Base-by-base conservation (phyloP, 2,888 invertebrate genomes). In the Aphidoletes aphidimyza region DNA sequence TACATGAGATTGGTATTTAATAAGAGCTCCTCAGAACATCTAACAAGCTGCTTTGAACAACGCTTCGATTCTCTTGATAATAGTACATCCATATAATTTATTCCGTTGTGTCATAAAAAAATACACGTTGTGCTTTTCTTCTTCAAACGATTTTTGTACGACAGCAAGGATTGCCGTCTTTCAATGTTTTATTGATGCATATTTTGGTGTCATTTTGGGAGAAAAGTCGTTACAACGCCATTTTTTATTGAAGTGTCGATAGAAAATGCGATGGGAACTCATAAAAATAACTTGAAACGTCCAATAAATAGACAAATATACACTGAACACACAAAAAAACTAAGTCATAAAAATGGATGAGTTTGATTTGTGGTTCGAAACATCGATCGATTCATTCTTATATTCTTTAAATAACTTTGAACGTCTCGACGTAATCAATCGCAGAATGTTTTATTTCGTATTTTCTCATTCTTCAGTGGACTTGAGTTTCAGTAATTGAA, bases 311-410 rank as follows among this genome's bases (percentile, higher is more conserved):
- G 22, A 6, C 5, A 69, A 30, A 69, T 22, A 54, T 5, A 26
- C 26, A 69, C 34, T 69, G 30, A 69, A 30, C 26, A 9, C n/a
- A n/a, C n/a, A n/a, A n/a, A n/a, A n/a, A n/a, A n/a, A n/a, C n/a
- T n/a, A 81, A 81, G 39, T n/a, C 81, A 81, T 81, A 81, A 37
- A 81, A 81, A n/a, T 36, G 81, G 3, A 19, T 6, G 1, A 3
- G 69, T 69, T 30, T 81, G 81, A 81, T 81, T 81, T 81, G 81
- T 81, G 81, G 81, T 81, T 81, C n/a, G n/a, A n/a, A 34, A 26
- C 14, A 30, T n/a, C 81, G 37, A 81, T 81, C 9, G 34, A 36
- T 5, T 2, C n/a, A n/a, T n/a, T n/a, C n/a, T n/a, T n/a, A n/a
- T n/a, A n/a, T n/a, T n/a, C n/a, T 78, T 36, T 37, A n/a, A 81